Conservation (phyloP, 2,888 invertebrate species). For the Yponomeuta cagnagella region DNA sequence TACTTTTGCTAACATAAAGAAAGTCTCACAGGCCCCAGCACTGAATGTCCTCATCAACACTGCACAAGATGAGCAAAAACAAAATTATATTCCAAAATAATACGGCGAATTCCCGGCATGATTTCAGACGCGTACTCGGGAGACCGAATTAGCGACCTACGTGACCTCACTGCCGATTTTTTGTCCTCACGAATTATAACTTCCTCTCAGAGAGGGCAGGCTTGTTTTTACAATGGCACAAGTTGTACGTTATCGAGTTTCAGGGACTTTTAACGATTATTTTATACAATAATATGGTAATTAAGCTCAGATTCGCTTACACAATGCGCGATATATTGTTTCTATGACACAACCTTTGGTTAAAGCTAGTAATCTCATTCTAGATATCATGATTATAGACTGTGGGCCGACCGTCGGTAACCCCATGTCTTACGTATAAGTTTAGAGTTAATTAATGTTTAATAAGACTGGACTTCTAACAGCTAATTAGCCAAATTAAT, state of each 20-base stretch:
- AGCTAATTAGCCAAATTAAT: too few relatives aligned
- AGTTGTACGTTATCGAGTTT: slow-evolving; percentile 62
- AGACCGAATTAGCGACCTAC: slow-evolving; percentile 65
- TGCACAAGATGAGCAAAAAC: slow-evolving; percentile 11
- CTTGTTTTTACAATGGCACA: slow-evolving; percentile 55
- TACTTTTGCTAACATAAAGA: too few relatives aligned
- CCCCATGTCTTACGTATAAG: not conserved
- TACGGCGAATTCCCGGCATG: slow-evolving; percentile 59
- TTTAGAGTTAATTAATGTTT: too few relatives aligned
- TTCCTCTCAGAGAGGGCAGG: slow-evolving; percentile 35
- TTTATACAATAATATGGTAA: slow-evolving; percentile 71
- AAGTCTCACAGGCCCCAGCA: not conserved
- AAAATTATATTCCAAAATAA: slow-evolving; percentile 43
- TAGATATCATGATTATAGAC: not conserved
- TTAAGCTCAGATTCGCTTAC: slow-evolving; percentile 36
- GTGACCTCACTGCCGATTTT: slow-evolving; percentile 65
- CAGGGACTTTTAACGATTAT: slow-evolving; percentile 61
- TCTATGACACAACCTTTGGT: not conserved
- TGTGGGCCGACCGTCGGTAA: not conserved
- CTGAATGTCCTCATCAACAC: slow-evolving; percentile 25
- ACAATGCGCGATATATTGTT: slow-evolving; percentile 7
- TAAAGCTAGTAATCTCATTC: not conserved
- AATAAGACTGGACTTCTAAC: too few relatives aligned
- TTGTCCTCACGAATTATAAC: slow-evolving; percentile 43
- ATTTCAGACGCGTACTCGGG: slow-evolving; percentile 46